Percentiles rank a stretch among this genome's conserved stretches.
phyloP scores from a whole-genome alignment of 2,113 vertebrate genomes.

The Pterocles gutturalis region DNA sequence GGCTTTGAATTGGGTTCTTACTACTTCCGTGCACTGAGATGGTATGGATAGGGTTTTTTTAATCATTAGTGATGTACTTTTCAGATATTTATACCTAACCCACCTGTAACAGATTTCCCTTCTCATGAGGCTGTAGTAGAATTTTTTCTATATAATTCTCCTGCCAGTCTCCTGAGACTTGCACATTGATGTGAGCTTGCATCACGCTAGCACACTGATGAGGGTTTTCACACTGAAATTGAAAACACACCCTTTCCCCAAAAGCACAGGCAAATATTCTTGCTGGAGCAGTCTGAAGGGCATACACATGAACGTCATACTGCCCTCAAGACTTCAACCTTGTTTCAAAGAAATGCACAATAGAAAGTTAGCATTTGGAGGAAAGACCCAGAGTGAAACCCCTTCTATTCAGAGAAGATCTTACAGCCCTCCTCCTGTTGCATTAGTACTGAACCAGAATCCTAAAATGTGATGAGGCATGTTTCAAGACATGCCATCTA shows the following conservation, averaged over 20 bases:
- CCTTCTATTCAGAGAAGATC: neutral
- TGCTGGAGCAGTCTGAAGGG: neutral
- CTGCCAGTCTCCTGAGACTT: neutral
- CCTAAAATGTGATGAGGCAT: neutral
- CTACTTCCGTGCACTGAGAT: neutral
- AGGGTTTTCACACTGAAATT: neutral
- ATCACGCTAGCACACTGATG: neutral
- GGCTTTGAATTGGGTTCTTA: neutral
- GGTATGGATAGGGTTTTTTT: neutral
- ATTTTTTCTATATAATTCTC: neutral
- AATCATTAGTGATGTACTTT: neutral
- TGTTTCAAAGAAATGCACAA: neutral
- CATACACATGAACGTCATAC: accelerated
- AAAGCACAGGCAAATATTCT: neutral
- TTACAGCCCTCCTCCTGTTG: neutral
- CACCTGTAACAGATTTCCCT: neutral
- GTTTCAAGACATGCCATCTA: neutral
- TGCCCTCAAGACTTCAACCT: neutral
- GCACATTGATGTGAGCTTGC: neutral
- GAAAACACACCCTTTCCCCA: neutral
- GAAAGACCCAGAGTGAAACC: neutral
- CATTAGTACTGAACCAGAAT: neutral
- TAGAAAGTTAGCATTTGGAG: neutral
- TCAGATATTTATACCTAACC: neutral
- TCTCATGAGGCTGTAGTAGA: neutral